Evolutionary conservation across 2,797 vertebrate species (phyloP).

Genomic region (Sebastes minor): DNA sequence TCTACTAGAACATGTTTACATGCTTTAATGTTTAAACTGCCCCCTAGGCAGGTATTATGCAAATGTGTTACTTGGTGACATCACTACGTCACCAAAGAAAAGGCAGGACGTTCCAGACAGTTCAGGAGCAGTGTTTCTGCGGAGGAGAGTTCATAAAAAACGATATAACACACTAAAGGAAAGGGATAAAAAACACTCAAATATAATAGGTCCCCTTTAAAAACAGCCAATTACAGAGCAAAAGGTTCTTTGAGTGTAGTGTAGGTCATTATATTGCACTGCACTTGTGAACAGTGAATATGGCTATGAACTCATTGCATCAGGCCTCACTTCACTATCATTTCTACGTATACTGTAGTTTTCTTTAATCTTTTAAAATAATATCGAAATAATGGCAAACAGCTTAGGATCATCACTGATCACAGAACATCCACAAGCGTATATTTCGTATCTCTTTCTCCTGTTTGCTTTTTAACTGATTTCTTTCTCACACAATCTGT

Average conservation of each 20-base stretch:
- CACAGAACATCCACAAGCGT: neutral
- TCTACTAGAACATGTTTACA: too few relatives aligned
- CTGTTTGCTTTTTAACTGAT: neutral
- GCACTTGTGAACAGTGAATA: neutral
- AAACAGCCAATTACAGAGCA: conserved; percentile 21
- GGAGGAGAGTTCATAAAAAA: too few relatives aligned
- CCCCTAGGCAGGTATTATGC: too few relatives aligned
- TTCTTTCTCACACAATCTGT: neutral
- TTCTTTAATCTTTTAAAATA: neutral
- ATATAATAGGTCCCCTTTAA: too few relatives aligned
- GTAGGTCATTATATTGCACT: neutral
- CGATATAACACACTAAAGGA: too few relatives aligned
- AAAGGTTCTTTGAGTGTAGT: neutral
- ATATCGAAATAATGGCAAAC: neutral
- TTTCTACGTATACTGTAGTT: neutral
- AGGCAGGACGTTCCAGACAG: too few relatives aligned
- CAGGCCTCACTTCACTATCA: neutral
- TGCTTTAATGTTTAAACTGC: too few relatives aligned
- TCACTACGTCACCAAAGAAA: too few relatives aligned
- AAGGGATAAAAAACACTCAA: too few relatives aligned
- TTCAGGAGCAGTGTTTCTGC: too few relatives aligned
- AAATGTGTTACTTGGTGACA: too few relatives aligned
- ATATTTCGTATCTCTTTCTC: neutral
- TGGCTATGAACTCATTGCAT: neutral
- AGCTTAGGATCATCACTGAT: neutral